These are phyloP conservation scores for Atta colombica DNA, from an alignment of 1,140 invertebrate species.

Conservation along the genomic window DNA sequence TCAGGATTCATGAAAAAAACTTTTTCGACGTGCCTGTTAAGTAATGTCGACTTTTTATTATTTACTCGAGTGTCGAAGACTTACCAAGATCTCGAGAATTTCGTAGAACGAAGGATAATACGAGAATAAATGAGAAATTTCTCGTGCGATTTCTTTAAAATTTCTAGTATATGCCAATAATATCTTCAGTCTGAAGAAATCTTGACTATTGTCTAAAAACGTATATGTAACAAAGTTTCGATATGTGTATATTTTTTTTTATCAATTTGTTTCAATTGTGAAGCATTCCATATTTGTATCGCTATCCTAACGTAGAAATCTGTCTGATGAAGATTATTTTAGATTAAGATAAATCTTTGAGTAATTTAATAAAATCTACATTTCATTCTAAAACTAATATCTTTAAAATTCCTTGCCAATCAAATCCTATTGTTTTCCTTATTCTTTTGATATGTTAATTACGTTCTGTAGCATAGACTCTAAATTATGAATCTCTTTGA, in stretches of 20 bases:
- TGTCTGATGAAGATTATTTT: neutral
- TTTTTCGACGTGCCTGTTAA: neutral
- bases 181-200: slow-evolving; percentile 6
- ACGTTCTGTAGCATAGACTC: neutral
- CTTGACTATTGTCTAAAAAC: neutral
- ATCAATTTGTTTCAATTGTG: neutral
- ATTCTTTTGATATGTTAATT: neutral
- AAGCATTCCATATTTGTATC: slow-evolving; percentile 48
- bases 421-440: slow-evolving; percentile 9
- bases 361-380: slow-evolving; percentile 44
- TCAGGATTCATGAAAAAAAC: slow-evolving; percentile 48
- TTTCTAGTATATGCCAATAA: neutral
- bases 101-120: neutral
- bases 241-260: slow-evolving; percentile 5
- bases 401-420: neutral
- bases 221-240: neutral
- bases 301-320: slow-evolving; percentile 1
- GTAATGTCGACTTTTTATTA: neutral
- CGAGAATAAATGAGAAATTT: slow-evolving; percentile 2
- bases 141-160: neutral
- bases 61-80: neutral
- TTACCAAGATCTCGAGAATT: neutral
- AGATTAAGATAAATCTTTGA: neutral
- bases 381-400: neutral
- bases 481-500: neutral